These are phyloP conservation scores for Peromyscus attwateri DNA, from an alignment of 2,797 vertebrate genomes.

Conservation along the genomic window DNA sequence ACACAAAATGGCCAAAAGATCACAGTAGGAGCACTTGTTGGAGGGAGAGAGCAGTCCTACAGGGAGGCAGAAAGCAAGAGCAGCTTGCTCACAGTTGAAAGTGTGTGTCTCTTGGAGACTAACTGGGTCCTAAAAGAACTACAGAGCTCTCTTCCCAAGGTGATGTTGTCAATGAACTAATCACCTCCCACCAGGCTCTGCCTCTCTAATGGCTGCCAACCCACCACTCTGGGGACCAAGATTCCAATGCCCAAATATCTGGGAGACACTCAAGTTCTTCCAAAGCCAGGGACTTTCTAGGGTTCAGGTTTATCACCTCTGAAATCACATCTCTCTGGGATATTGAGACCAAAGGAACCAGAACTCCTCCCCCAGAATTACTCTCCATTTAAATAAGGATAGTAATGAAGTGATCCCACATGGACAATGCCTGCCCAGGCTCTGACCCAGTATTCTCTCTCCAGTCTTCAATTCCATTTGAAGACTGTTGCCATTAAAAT, in stretches of 20 bases:
- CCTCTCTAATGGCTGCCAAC: not conserved
- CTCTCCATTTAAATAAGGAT: not conserved
- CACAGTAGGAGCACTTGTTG: not conserved
- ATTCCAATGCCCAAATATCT: not conserved
- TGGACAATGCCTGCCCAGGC: not conserved
- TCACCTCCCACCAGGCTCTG: not conserved
- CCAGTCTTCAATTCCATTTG: not conserved
- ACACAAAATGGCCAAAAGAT: not conserved
- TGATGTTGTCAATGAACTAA: not conserved
- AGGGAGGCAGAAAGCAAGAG: not conserved
- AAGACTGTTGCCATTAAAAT: not conserved
- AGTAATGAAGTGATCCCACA: not conserved
- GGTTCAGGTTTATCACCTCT: slow-evolving; percentile 4
- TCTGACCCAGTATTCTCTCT: not conserved
- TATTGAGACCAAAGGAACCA: not conserved
- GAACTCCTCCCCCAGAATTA: not conserved
- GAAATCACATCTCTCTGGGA: not conserved
- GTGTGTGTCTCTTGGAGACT: not conserved
- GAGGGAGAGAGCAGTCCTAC: not conserved
- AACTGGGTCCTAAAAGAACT: not conserved
- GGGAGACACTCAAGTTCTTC: no score
- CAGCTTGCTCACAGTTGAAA: not conserved
- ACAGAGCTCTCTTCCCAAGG: not conserved
- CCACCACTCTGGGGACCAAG: not conserved
- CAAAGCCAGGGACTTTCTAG: not conserved